Percentiles rank a stretch among this genome's conserved stretches.
These are phyloP conservation scores for Rhizoglyphus robini DNA, from an alignment of 1,140 invertebrate genomes.

Conservation along the genomic window DNA sequence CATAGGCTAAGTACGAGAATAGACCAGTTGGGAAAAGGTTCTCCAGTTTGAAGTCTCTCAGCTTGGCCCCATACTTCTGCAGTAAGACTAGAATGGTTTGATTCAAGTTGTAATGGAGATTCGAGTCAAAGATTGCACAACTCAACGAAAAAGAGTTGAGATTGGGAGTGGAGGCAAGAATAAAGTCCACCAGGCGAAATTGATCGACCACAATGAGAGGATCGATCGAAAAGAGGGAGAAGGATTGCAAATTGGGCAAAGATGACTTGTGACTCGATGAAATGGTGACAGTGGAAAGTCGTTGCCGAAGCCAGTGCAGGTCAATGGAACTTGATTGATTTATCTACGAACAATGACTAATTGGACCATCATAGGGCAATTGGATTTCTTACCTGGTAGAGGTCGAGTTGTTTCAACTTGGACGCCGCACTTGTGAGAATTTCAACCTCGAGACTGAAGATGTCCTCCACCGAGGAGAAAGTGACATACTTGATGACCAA, in stretches of 20 bases:
- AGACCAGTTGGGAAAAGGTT: background rate
- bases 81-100: slow-evolving; percentile 1
- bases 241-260: background rate
- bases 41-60: background rate
- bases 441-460: background rate
- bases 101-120: slow-evolving; percentile 2
- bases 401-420: slow-evolving; percentile 6
- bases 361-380: no score
- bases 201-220: background rate
- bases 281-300: background rate
- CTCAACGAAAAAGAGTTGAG: background rate
- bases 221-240: background rate
- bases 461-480: background rate
- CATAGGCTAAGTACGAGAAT: background rate
- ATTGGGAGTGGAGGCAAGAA: background rate
- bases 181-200: slow-evolving; percentile 2
- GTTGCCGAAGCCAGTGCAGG: slow-evolving; percentile 1
- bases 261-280: background rate
- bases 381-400: no score
- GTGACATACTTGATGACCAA: background rate
- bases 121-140: background rate
- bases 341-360: no score
- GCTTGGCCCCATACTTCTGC: background rate
- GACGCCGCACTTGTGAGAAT: background rate
- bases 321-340: slow-evolving; percentile 1